Evolutionary conservation across 2,113 vertebrate species (phyloP), one percentile per base, ranked within the genome.

Genomic region (Sus scrofa): DNA sequence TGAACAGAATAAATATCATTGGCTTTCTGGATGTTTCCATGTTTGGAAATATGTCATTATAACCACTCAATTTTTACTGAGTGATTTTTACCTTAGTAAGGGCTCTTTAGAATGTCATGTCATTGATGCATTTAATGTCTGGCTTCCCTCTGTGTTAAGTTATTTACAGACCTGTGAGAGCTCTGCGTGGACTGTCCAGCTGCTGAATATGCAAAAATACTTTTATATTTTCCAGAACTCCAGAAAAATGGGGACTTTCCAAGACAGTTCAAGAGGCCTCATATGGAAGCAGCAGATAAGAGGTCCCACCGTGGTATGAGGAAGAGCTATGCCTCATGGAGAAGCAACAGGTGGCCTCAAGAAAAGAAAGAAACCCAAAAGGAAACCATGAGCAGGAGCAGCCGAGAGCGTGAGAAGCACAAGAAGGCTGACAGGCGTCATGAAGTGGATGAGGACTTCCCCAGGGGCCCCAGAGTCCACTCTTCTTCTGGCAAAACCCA

Each of bases 201-300:
- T 86, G 19, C 27, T 93, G 62, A 96, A 89, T 84, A 79, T 94
- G 56, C 26, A 82, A 83, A 65, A 97, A 78, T 37, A 26, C 0
- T 81, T 98, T 86, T 97, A 26, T 98, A 14, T 97, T 97, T 98
- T 98, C 19, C 97, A 99, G 99, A 99, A 71, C 98, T 99, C 39
- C 97, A 98, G 93, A 98, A 98, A 86, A 98, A 97, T 4, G 98
- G 98, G 19, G 96, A 98, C 54, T 95, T 99, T 70, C 98, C 98
- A 0, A 91, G 93, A 1, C 90, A 96, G 70, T 7, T 97, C 12
- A 94, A 97, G 93, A 95, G 67, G 68, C 75, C 37, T 0, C 2
- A 65, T 44, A 70, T 63, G 89, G 94, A 97, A 44, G 75, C 90
- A 60, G 37, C 86, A 63, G 83, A 52, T 0, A 67, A 34, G 44